phyloP scores from a whole-genome alignment of 1,140 invertebrate genomes.

The Drosophila pallidifrons region DNA sequence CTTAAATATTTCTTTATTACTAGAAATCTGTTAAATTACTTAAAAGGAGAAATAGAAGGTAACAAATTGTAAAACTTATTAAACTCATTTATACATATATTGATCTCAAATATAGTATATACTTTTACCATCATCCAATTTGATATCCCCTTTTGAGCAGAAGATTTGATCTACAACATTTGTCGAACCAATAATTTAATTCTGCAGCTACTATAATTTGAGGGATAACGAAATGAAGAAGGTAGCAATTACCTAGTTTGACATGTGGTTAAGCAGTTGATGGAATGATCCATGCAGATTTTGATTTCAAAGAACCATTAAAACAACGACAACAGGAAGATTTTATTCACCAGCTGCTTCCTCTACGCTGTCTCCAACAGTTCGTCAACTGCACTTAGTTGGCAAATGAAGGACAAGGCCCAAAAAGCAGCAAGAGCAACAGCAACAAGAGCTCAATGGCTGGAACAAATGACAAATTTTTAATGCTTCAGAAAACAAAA shows the following conservation, averaged over 20 bases:
- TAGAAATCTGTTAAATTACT: too few species aligned
- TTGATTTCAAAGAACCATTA: conserved; percentile 35
- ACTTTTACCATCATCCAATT: too few species aligned
- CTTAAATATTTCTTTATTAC: too few species aligned
- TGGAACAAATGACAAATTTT: conserved; percentile 78
- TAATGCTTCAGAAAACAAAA: conserved; percentile 81
- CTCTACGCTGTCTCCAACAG: conserved; percentile 26
- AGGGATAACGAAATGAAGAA: conserved; percentile 4
- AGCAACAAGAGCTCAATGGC: conserved; percentile 26
- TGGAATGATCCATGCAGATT: conserved; percentile 42
- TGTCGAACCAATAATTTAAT: conserved; percentile 22
- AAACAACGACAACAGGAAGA: conserved; percentile 14
- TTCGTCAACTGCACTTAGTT: conserved; percentile 10
- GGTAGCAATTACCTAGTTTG: conserved; percentile 69
- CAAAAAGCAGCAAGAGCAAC: conserved; percentile 12
- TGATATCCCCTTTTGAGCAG: not conserved
- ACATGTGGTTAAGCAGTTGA: conserved; percentile 34
- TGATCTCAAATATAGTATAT: too few species aligned
- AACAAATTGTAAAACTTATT: too few species aligned
- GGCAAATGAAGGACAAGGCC: conserved; percentile 2
- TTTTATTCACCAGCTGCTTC: conserved; percentile 68
- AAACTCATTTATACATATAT: too few species aligned
- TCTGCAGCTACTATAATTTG: conserved; percentile 33
- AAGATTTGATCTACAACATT: conserved; percentile 5
- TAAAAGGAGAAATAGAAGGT: too few species aligned